A percentile compares a stretch with the other conserved stretches of the same genome.
phyloP scores from a whole-genome alignment of 2,888 invertebrate genomes.

The Polymixis flavicincta region DNA sequence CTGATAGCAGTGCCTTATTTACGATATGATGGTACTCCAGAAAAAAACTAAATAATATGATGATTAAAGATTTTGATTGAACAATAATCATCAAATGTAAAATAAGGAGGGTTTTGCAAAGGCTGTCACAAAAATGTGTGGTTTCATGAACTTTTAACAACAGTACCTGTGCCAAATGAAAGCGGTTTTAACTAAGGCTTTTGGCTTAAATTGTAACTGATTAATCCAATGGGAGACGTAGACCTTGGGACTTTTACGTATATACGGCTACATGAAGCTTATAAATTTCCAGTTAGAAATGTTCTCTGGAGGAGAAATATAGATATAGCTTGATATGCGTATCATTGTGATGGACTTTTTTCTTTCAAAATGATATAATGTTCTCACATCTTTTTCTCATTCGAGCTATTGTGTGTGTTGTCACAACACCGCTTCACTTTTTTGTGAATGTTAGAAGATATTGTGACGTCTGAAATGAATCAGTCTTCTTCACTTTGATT shows the following conservation, averaged over 20 bases:
- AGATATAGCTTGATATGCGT: too few species aligned
- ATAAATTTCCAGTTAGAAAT: not conserved
- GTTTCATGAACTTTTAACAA: constrained; percentile 19
- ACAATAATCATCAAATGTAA: not conserved
- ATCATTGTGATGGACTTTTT: not conserved
- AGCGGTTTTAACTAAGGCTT: constrained; percentile 6
- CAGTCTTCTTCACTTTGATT: constrained; percentile 44
- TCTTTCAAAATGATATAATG: not conserved
- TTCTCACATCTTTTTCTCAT: not conserved
- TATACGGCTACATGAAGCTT: not conserved
- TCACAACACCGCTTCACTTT: constrained; percentile 1
- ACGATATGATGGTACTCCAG: not conserved
- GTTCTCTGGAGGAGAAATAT: not conserved
- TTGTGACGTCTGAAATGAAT: constrained; percentile 27
- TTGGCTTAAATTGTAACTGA: constrained; percentile 38
- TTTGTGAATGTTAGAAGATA: constrained; percentile 8
- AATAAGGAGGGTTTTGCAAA: not conserved
- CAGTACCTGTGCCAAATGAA: constrained; percentile 17
- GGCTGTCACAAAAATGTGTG: not conserved
- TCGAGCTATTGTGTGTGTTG: not conserved
- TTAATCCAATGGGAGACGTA: constrained; percentile 20
- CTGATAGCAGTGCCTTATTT: not conserved
- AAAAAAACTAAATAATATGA: not conserved
- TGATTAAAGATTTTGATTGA: not conserved
- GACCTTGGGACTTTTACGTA: constrained; percentile 3